phyloP scores from a whole-genome alignment of 2,888 invertebrate genomes.

The Drosophila testacea region DNA sequence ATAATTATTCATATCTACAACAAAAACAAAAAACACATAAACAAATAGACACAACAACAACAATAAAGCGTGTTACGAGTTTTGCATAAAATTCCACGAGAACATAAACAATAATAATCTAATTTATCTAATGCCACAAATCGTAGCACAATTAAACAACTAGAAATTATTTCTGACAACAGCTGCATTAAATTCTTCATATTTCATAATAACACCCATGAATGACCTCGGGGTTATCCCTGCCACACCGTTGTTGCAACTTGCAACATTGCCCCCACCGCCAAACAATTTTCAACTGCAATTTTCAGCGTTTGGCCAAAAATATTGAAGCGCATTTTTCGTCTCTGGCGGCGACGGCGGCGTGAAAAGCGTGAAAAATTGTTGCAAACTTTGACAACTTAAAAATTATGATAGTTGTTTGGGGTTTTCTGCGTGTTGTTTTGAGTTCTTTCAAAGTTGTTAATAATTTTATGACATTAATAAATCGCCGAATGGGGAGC shows the following conservation, averaged over 20 bases:
- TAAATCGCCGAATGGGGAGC: slow-evolving; percentile 53
- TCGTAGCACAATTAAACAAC: slow-evolving; percentile 60
- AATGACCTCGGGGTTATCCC: background rate
- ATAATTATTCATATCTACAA: slow-evolving; percentile 44
- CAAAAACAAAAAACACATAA: too few relatives aligned
- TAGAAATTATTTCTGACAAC: slow-evolving; percentile 29
- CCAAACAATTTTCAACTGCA: slow-evolving; percentile 51
- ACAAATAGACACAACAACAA: background rate
- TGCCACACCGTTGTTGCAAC: slow-evolving; percentile 8
- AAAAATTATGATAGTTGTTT: slow-evolving; percentile 62
- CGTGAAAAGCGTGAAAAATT: slow-evolving; percentile 74
- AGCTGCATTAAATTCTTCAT: slow-evolving; percentile 45
- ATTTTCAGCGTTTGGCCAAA: slow-evolving; percentile 40
- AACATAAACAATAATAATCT: slow-evolving; percentile 56
- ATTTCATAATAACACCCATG: slow-evolving; percentile 35
- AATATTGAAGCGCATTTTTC: slow-evolving; percentile 59
- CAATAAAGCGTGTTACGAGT: slow-evolving; percentile 19
- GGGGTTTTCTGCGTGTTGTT: slow-evolving; percentile 21
- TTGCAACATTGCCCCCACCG: background rate
- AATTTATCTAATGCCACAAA: slow-evolving; percentile 68
- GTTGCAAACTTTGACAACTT: slow-evolving; percentile 75
- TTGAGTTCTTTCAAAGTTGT: slow-evolving; percentile 36
- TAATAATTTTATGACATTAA: slow-evolving; percentile 72
- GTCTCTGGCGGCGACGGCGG: slow-evolving; percentile 19
- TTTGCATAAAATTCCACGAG: slow-evolving; percentile 32